These are phyloP conservation scores for Halcyon leucocephala DNA, from an alignment of 2,797 vertebrate genomes.

Conservation along the genomic window DNA sequence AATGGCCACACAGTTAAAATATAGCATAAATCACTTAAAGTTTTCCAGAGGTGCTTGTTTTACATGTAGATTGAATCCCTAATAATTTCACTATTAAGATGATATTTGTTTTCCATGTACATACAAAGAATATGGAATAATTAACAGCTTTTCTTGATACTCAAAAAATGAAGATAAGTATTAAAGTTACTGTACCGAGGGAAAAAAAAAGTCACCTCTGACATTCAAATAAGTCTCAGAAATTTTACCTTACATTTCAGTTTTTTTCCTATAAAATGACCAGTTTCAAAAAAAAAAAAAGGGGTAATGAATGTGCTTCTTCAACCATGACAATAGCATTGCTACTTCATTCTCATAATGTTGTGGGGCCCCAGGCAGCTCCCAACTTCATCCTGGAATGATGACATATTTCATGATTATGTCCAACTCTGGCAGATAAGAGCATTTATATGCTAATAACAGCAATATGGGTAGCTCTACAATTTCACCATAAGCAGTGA, in stretches of 20 bases:
- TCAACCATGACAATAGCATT: slow-evolving; percentile 48
- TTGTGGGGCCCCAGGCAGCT: slow-evolving; percentile 57
- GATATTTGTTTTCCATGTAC: neutral
- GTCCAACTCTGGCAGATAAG: slow-evolving; percentile 59
- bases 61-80: neutral
- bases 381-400: slow-evolving; percentile 41
- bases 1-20: neutral
- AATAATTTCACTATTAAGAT: neutral
- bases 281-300: slow-evolving; percentile 7
- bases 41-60: neutral
- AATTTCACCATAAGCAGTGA: slow-evolving; percentile 57
- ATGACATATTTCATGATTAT: slow-evolving; percentile 75
- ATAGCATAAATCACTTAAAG: neutral
- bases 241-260: neutral
- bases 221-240: slow-evolving; percentile 23
- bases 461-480: slow-evolving; percentile 32
- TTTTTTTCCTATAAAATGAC: slow-evolving; percentile 18
- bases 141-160: neutral
- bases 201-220: neutral
- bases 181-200: neutral
- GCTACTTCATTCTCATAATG: slow-evolving; percentile 50
- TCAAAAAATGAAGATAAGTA: neutral
- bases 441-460: slow-evolving; percentile 76
- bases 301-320: slow-evolving; percentile 45
- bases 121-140: neutral